Conservation (phyloP, 2,888 invertebrate species). For the Coelopa pilipes region DNA sequence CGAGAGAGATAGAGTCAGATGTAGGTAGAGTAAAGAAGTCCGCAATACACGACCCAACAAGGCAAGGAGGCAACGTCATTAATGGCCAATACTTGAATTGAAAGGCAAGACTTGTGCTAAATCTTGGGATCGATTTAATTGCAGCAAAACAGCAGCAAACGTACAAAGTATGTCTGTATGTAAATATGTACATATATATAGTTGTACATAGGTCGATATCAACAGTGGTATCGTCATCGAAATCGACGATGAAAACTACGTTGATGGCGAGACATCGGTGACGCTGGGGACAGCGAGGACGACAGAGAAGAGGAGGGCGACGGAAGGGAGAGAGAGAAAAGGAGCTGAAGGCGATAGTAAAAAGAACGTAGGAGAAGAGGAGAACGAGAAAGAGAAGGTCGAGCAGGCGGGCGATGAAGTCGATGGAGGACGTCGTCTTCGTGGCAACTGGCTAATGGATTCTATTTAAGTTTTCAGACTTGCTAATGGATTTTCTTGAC, state of each 20-base stretch:
- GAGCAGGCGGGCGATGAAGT: neutral
- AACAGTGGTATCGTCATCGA: neutral
- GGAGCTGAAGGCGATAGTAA: too few relatives aligned
- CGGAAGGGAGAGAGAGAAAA: neutral
- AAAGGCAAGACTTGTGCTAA: conserved; percentile 33
- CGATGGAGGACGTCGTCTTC: neutral
- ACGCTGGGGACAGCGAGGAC: neutral
- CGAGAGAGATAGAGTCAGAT: neutral
- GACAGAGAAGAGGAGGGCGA: neutral
- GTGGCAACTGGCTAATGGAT: conserved; percentile 59
- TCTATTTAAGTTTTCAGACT: conserved; percentile 65
- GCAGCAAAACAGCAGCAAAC: conserved; percentile 33
- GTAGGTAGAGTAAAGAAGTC: too few relatives aligned
- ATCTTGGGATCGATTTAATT: conserved; percentile 50
- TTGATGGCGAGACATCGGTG: too few relatives aligned
- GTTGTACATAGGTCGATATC: neutral
- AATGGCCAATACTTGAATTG: conserved; percentile 35
- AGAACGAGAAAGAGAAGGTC: neutral
- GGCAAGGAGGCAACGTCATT: conserved; percentile 11
- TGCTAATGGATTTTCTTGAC: conserved; percentile 67
- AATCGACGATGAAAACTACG: too few relatives aligned
- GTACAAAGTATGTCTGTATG: too few relatives aligned
- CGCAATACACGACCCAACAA: too few relatives aligned
- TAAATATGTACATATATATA: neutral
- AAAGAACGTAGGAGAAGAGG: too few relatives aligned